Percentiles rank a stretch among this genome's conserved stretches.
phyloP scores from a whole-genome alignment of 2,797 vertebrate genomes.

The Labroides dimidiatus region DNA sequence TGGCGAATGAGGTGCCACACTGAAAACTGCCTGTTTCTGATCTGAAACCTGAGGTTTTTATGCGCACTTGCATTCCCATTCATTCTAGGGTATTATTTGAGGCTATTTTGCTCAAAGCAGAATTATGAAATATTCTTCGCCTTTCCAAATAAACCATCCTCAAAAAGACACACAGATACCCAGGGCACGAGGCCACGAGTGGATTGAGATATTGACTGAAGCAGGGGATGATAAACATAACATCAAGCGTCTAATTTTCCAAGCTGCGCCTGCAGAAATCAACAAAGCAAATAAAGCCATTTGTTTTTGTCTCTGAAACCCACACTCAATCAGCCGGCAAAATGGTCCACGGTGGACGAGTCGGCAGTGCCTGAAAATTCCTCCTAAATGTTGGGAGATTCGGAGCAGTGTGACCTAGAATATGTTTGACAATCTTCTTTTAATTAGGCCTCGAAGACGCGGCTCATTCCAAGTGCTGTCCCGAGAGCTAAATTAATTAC shows the following conservation, averaged over 20 bases:
- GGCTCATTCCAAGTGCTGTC: constrained; percentile 78
- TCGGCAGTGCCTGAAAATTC: constrained; percentile 52
- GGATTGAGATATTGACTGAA: constrained; percentile 62
- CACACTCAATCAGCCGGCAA: constrained; percentile 42
- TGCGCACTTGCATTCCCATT: constrained; percentile 27
- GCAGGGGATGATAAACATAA: constrained; percentile 59
- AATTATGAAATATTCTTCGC: constrained; percentile 26
- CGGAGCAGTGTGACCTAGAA: constrained; percentile 77
- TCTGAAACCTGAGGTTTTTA: constrained; percentile 37
- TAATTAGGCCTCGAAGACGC: constrained; percentile 82
- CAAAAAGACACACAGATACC: constrained; percentile 47
- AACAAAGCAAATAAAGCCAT: constrained; percentile 61
- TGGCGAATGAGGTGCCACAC: constrained; percentile 48
- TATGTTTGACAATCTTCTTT: constrained; percentile 82
- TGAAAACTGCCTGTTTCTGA: constrained; percentile 38
- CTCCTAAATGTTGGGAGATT: constrained; percentile 63
- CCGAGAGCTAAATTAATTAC: constrained; percentile 83
- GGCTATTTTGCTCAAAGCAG: constrained; percentile 27
- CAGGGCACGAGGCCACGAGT: constrained; percentile 35
- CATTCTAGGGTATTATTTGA: constrained; percentile 33
- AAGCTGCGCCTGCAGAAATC: constrained; percentile 69
- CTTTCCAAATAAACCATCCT: constrained; percentile 47
- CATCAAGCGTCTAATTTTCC: constrained; percentile 62
- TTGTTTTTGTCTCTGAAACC: constrained; percentile 51
- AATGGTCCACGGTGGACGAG: constrained; percentile 59